Evolutionary conservation across 2,888 invertebrate genomes (phyloP).

Genomic region (Tenthredo amoena): DNA sequence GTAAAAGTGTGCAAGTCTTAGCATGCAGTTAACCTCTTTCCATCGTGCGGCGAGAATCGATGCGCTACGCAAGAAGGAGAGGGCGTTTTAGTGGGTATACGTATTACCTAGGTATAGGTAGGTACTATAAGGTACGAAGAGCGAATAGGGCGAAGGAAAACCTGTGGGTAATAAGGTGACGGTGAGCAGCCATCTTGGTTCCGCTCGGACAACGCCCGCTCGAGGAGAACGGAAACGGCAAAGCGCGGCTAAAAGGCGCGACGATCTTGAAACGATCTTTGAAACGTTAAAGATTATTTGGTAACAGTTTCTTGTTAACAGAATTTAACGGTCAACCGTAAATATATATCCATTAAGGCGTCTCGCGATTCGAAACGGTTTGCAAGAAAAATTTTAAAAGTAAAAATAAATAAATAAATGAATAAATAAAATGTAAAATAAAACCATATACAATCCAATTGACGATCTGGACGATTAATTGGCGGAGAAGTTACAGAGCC

Average conservation of each 20-base stretch:
- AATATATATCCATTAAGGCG: conserved; percentile 31
- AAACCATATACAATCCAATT: conserved; percentile 9
- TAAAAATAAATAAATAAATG: not conserved
- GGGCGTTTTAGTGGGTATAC: not conserved
- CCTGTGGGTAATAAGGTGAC: conserved; percentile 56
- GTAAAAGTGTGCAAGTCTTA: not conserved
- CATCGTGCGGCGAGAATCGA: conserved; percentile 45
- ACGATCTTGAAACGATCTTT: conserved; percentile 65
- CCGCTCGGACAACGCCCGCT: conserved; percentile 68
- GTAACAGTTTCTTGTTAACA: conserved; percentile 66
- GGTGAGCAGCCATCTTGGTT: conserved; percentile 70
- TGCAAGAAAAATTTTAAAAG: not conserved
- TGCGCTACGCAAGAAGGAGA: conserved; percentile 36
- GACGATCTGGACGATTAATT: conserved; percentile 26
- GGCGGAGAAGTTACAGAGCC: not conserved
- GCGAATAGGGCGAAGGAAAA: conserved; percentile 35
- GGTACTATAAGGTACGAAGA: conserved; percentile 9
- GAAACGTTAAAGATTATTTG: conserved; percentile 65
- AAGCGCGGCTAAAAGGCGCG: conserved; percentile 66
- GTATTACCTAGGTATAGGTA: not conserved
- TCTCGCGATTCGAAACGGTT: conserved; percentile 36
- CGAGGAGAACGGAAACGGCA: conserved; percentile 63
- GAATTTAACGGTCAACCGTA: conserved; percentile 60
- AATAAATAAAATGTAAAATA: conserved; percentile 4
- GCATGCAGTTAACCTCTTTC: conserved; percentile 43